Base-by-base conservation (phyloP, 2,113 vertebrate genomes). In the Rallus limicola region DNA sequence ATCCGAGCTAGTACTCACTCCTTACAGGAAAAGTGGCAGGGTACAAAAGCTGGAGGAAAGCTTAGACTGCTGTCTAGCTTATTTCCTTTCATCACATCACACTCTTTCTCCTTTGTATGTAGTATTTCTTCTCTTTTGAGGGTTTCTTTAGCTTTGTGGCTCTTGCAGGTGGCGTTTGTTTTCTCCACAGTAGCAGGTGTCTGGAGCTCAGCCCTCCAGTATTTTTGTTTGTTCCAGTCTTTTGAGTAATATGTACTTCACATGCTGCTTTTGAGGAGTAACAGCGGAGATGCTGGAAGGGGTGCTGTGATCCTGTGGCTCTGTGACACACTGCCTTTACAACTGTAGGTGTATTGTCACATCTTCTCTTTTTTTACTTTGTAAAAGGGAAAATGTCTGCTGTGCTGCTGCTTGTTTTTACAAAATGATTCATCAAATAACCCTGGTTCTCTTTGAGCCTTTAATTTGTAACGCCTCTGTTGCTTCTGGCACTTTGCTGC, bases 401-500 rank as follows among this genome's bases (percentile, higher is more conserved):
- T 4, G 13, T 78, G 42, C 34, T 86, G 65, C 42, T 71, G 60
- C 62, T 94, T 92, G 48, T 52, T 94, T 80, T 71, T 86, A 64
- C 34, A 34, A 83, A 94, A 88, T 82, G 64, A 86, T 95, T 93
- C 29, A 84, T 96, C 88, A 88, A 64, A 68, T 74, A 81, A 60
- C 14, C 23, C 4, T 86, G 16, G 11, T 81, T 96, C 76, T 88
- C 60, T 88, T 65, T 86, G 38, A 90, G 58, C 60, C 56, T 76
- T 88, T 93, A 78, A 94, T 94, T 84, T 94, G 52, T 94, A 70
- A 88, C 1, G 7, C 64, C 56, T 93, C 52, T 82, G 71, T 94
- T 95, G 42, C 80, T 94, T 96, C 72, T 93, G 88, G 58, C 72
- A 90, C 42, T 85, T 38, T 82, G 29, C 88, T 96, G 72, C 69